Conservation (phyloP, 2,888 invertebrate genomes). For the Trilocha varians region DNA sequence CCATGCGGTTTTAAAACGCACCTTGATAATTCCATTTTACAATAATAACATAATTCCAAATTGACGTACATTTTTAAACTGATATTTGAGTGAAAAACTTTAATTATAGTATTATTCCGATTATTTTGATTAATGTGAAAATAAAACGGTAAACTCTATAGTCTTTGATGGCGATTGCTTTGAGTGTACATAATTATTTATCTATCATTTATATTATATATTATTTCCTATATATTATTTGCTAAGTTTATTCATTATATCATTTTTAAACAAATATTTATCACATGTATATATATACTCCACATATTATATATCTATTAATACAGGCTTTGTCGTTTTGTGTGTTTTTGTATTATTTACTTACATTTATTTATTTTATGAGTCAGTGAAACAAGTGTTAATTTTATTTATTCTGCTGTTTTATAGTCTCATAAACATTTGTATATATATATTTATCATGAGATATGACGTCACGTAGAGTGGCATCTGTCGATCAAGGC, state of each 20-base stretch:
- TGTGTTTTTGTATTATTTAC: constrained; percentile 3
- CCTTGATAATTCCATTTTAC: no score
- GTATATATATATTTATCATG: constrained; percentile 7
- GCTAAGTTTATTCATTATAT: no score
- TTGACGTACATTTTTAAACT: no score
- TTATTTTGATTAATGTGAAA: constrained; percentile 6
- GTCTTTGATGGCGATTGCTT: constrained; percentile 43
- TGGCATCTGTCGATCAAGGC: constrained; percentile 25
- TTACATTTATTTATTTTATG: neutral
- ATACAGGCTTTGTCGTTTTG: constrained; percentile 20
- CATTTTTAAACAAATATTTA: no score
- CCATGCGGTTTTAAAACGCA: no score
- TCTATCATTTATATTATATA: constrained; percentile 9
- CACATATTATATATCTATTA: neutral
- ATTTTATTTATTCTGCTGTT: constrained; percentile 4
- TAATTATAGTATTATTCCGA: no score
- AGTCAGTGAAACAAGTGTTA: neutral
- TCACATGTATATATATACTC: neutral
- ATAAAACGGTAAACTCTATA: constrained; percentile 30
- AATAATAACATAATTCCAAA: no score
- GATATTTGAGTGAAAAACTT: no score
- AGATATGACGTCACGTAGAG: constrained; percentile 10
- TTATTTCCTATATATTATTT: no score
- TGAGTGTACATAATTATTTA: constrained; percentile 19
- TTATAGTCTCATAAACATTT: constrained; percentile 14